Percentiles rank a stretch among this genome's conserved stretches.
Evolutionary conservation across 2,888 invertebrate species (phyloP).

Genomic region (Ophonus ardosiacus): DNA sequence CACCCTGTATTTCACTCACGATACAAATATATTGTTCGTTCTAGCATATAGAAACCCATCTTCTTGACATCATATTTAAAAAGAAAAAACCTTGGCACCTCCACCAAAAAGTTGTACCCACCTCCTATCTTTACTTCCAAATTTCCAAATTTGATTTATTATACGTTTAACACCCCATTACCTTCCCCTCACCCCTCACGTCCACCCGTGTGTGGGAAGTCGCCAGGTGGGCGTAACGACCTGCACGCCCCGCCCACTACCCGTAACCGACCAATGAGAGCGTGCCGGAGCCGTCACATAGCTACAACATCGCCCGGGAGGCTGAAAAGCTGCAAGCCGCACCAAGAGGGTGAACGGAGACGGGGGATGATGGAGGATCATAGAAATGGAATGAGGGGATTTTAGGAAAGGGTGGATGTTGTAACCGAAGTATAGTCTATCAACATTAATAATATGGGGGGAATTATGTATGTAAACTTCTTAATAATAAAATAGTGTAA

Average conservation of each 20-base stretch:
- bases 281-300: slow-evolving; percentile 74
- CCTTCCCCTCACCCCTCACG: slow-evolving; percentile 15
- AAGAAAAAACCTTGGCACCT: not conserved
- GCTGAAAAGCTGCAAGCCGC: slow-evolving; percentile 13
- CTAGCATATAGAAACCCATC: too few relatives aligned
- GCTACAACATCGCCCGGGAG: slow-evolving; percentile 66
- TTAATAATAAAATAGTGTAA: too few relatives aligned
- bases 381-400: not conserved
- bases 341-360: not conserved
- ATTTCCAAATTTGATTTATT: slow-evolving; percentile 42
- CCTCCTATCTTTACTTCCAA: not conserved
- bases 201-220: slow-evolving; percentile 74
- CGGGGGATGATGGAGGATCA: not conserved
- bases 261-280: slow-evolving; percentile 71
- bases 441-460: too few relatives aligned
- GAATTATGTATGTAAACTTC: too few relatives aligned
- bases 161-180: slow-evolving; percentile 12
- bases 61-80: not conserved
- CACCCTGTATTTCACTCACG: too few relatives aligned
- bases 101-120: not conserved
- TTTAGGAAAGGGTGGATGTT: too few relatives aligned
- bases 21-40: too few relatives aligned
- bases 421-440: too few relatives aligned
- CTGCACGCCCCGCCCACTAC: slow-evolving; percentile 70
- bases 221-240: slow-evolving; percentile 75